Evolutionary conservation across 2,888 invertebrate species (phyloP), one percentile per base, ranked within the genome.

Genomic region (Troides aeacus): DNA sequence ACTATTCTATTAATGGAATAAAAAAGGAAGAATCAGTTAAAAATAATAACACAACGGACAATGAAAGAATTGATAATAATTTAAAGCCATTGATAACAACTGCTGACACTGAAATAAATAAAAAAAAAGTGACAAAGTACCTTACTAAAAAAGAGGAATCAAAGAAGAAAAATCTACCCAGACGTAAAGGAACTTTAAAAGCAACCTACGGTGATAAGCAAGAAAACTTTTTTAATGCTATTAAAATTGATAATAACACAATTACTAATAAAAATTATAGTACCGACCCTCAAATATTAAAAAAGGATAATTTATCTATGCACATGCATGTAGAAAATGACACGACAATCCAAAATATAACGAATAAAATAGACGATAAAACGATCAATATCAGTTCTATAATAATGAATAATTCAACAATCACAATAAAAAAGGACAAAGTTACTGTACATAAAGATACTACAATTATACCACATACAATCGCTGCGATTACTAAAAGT

Each of bases 201-300:
- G 90, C 92, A 50, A 93, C 93, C 0, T 93, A 93, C 71, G 93
- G 93, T n/a, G 90, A 93, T 60, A 91, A 88, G 78, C 89, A 90
- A 72, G 89, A 90, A 53, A 85, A 84, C 68, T 85, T 88, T 73
- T 89, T 89, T 72, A 71, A 81, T 36, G 85, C 84, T 73, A 57
- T 71, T 15, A 76, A 77, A 71, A 6, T 69, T 42, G n/a, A 61
- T 23, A 72, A 73, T 63, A 39, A 61, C 46, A 66, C 67, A 50
- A 58, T 75, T 1, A 81, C 79, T 62, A 75, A 78, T 10, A 69
- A 53, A 7, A 70, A 66, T 36, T 50, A 56, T 53, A 23, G 17
- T 59, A 42, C 61, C n/a, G 61, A 60, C 4, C 63, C 64, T 3
- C 66, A 60, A 60, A 61, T 64, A 56, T 12, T 66, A 18, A 69